Conservation (phyloP, 2,888 invertebrate species). For the Apamea anceps region DNA sequence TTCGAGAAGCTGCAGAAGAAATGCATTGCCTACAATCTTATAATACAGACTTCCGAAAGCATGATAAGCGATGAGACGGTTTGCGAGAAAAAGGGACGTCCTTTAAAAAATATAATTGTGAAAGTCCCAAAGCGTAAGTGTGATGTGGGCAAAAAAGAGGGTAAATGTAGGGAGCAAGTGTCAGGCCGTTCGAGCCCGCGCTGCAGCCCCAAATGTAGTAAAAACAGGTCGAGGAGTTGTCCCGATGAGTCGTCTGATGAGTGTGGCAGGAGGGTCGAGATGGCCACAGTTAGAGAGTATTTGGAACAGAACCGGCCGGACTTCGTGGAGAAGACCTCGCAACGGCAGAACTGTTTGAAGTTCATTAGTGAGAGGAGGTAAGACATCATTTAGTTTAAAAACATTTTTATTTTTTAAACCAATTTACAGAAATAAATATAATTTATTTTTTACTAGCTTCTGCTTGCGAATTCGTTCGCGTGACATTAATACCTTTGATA, state of each 20-base stretch:
- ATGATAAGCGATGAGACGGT: slow-evolving; percentile 80
- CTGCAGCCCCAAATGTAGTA: slow-evolving; percentile 68
- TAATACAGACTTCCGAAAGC: slow-evolving; percentile 87
- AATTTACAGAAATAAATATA: background rate
- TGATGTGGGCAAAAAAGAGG: slow-evolving; percentile 71
- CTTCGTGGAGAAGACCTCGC: slow-evolving; percentile 89
- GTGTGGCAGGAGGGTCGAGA: slow-evolving; percentile 73
- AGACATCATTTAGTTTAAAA: slow-evolving; percentile 50
- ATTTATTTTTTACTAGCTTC: background rate
- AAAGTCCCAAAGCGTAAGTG: slow-evolving; percentile 82
- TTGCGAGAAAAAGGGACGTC: slow-evolving; percentile 68
- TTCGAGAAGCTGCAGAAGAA: slow-evolving; percentile 80
- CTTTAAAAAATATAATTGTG: slow-evolving; percentile 82
- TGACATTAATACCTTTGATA: background rate
- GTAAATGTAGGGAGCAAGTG: slow-evolving; percentile 73
- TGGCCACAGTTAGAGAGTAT: slow-evolving; percentile 92
- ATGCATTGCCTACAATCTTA: slow-evolving; percentile 86
- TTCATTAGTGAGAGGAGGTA: slow-evolving; percentile 83
- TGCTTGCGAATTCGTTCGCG: background rate
- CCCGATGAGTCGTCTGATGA: slow-evolving; percentile 83
- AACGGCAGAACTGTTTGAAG: slow-evolving; percentile 83
- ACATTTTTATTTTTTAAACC: background rate
- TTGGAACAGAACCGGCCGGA: slow-evolving; percentile 93
- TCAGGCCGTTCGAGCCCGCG: slow-evolving; percentile 39
- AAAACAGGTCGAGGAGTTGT: slow-evolving; percentile 76